Percentiles rank a stretch among this genome's conserved stretches.
phyloP scores from a whole-genome alignment of 2,888 invertebrate species.

The Epirrhoe alternata region DNA sequence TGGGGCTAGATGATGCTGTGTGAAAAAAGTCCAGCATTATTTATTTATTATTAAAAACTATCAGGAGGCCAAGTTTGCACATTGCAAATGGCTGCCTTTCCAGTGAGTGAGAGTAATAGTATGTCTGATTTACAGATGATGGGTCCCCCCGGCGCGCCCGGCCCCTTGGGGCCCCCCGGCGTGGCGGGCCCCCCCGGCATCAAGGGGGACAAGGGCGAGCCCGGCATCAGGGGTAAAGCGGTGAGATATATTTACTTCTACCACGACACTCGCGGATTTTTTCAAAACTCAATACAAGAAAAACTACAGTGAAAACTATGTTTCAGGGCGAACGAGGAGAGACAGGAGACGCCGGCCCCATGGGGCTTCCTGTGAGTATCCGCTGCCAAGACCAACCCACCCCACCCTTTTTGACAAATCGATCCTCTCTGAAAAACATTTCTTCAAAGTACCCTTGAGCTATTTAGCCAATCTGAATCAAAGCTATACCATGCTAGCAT shows the following conservation, averaged over 20 bases:
- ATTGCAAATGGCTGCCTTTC: too few species aligned
- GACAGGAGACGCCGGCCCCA: slow-evolving; percentile 95
- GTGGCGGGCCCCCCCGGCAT: slow-evolving; percentile 94
- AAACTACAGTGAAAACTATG: neutral
- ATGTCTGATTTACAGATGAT: slow-evolving; percentile 72
- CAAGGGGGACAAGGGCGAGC: slow-evolving; percentile 92
- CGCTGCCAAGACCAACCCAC: slow-evolving; percentile 13
- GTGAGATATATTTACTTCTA: slow-evolving; percentile 73
- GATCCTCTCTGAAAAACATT: neutral
- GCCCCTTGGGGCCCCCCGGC: slow-evolving; percentile 88
- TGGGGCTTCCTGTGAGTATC: slow-evolving; percentile 96
- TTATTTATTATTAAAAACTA: too few species aligned
- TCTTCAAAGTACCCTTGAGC: too few species aligned
- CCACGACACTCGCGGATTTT: neutral
- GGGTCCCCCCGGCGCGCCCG: slow-evolving; percentile 91
- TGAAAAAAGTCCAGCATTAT: too few species aligned
- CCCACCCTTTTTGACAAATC: neutral
- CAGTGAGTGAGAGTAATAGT: neutral
- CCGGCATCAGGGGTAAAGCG: slow-evolving; percentile 92
- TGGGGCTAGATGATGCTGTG: too few species aligned
- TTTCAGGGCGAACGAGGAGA: slow-evolving; percentile 92
- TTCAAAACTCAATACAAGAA: neutral
- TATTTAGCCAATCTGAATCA: too few species aligned
- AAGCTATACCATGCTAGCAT: too few species aligned
- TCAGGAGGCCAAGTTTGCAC: too few species aligned